Evolutionary conservation across 2,888 invertebrate genomes (phyloP).

Genomic region (Leptarthrus brevirostris): DNA sequence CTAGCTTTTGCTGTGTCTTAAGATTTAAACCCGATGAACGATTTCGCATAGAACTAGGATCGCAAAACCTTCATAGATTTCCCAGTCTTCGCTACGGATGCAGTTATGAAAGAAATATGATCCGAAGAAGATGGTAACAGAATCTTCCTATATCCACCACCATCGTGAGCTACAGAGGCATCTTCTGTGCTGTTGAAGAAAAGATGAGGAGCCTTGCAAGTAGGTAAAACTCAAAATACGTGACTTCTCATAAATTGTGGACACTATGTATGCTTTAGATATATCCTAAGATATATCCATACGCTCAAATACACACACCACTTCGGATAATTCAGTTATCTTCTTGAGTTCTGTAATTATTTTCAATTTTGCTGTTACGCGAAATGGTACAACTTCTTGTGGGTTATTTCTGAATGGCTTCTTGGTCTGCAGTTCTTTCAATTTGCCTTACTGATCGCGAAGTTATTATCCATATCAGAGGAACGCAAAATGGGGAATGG

Average conservation of each 20-base stretch:
- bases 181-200: slow-evolving; percentile 20
- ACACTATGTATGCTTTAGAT: slow-evolving; percentile 37
- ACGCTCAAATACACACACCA: slow-evolving; percentile 24
- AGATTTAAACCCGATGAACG: neutral
- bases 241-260: slow-evolving; percentile 52
- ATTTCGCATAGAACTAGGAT: slow-evolving; percentile 41
- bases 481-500: slow-evolving; percentile 32
- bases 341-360: slow-evolving; percentile 50
- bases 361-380: slow-evolving; percentile 51
- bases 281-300: slow-evolving; percentile 38
- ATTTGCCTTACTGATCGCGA: slow-evolving; percentile 39
- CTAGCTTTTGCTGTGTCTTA: neutral
- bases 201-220: slow-evolving; percentile 39
- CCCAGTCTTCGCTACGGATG: slow-evolving; percentile 36
- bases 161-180: slow-evolving; percentile 33
- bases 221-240: slow-evolving; percentile 51
- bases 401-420: slow-evolving; percentile 34
- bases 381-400: slow-evolving; percentile 47
- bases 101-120: slow-evolving; percentile 50
- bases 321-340: slow-evolving; percentile 46
- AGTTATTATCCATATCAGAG: slow-evolving; percentile 46
- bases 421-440: slow-evolving; percentile 32
- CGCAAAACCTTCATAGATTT: slow-evolving; percentile 18
- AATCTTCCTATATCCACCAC: slow-evolving; percentile 26
- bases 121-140: slow-evolving; percentile 41